Conservation (phyloP, 2,797 vertebrate species). For the Austrolebias charrua region DNA sequence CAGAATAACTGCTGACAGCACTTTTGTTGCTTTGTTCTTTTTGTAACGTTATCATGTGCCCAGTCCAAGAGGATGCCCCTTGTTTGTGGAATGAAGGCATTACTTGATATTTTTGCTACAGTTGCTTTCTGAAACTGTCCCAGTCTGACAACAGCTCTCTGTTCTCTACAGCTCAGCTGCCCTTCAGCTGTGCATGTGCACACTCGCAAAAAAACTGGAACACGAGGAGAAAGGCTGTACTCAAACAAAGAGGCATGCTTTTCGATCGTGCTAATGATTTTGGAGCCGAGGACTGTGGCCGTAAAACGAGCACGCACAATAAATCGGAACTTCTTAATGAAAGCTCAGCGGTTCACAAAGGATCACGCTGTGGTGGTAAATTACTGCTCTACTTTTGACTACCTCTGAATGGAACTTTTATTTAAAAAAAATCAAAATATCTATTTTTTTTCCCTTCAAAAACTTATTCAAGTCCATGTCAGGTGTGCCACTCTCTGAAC, state of each 20-base stretch:
- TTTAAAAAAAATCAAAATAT: not conserved
- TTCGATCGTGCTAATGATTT: not conserved
- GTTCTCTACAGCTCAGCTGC: not conserved
- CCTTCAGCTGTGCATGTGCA: not conserved
- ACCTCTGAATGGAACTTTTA: not conserved
- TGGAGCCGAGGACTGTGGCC: not conserved
- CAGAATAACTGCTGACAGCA: not conserved
- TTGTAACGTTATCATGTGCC: not conserved
- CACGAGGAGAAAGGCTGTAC: not conserved
- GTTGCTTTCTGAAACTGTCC: not conserved
- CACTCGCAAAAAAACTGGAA: not conserved
- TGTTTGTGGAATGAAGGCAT: conserved; percentile 1
- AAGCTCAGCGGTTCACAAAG: not conserved
- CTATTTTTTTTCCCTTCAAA: too few species aligned
- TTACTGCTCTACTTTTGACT: not conserved
- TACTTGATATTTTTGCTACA: not conserved
- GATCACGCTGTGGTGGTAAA: not conserved
- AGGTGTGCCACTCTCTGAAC: not conserved
- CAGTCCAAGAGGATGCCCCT: not conserved
- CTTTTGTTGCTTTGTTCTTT: not conserved
- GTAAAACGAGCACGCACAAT: not conserved
- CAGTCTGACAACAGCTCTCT: not conserved
- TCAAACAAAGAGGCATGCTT: not conserved
- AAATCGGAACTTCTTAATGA: not conserved
- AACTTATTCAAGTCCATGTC: too few species aligned